phyloP scores from a whole-genome alignment of 2,888 invertebrate genomes.

The Drosophila imparisetae region DNA sequence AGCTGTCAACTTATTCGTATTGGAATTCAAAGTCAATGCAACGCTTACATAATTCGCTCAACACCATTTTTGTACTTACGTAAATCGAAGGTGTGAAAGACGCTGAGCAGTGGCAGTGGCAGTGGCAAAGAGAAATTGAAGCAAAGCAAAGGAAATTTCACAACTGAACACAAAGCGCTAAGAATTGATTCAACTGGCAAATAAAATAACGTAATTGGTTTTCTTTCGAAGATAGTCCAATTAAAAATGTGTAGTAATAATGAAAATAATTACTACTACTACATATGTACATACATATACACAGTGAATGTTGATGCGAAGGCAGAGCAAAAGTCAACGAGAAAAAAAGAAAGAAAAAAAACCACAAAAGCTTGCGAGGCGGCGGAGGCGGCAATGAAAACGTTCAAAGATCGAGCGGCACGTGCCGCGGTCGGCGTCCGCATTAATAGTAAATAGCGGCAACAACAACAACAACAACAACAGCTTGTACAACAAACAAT shows the following conservation, averaged over 20 bases:
- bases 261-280: slow-evolving; percentile 43
- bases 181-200: slow-evolving; percentile 42
- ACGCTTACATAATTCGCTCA: slow-evolving; percentile 65
- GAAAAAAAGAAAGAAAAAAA: slow-evolving; percentile 26
- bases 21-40: slow-evolving; percentile 73
- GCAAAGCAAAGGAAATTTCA: slow-evolving; percentile 33
- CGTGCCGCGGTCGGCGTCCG: slow-evolving; percentile 71
- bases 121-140: slow-evolving; percentile 39
- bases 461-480: slow-evolving; percentile 20
- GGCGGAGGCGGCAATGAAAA: slow-evolving; percentile 48
- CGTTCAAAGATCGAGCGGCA: slow-evolving; percentile 67
- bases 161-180: slow-evolving; percentile 38
- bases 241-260: slow-evolving; percentile 38
- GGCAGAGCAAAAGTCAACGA: slow-evolving; percentile 63
- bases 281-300: slow-evolving; percentile 13
- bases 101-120: slow-evolving; percentile 42
- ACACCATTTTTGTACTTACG: slow-evolving; percentile 34
- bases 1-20: slow-evolving; percentile 56
- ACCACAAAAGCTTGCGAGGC: slow-evolving; percentile 44
- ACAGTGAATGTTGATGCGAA: slow-evolving; percentile 12
- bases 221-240: slow-evolving; percentile 36
- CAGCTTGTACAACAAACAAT: slow-evolving; percentile 17
- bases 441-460: slow-evolving; percentile 55
- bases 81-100: slow-evolving; percentile 43
- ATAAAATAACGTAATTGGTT: background rate